These are phyloP conservation scores for Tyrophagus putrescentiae DNA, from an alignment of 1,140 invertebrate species.

Conservation along the genomic window DNA sequence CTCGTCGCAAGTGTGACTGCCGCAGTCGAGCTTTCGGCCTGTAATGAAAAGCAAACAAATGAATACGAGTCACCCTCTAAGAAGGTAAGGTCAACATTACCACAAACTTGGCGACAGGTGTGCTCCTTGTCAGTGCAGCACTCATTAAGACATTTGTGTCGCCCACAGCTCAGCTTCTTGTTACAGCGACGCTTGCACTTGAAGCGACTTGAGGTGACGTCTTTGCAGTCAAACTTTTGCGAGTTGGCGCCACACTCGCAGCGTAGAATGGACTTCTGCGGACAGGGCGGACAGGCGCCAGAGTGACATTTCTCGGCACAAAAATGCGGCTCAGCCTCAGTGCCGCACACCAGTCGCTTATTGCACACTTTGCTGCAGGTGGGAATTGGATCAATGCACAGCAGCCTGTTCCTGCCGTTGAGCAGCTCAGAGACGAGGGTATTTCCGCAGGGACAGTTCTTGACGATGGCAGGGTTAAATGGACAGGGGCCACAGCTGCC, in stretches of 20 bases:
- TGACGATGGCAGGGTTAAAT: constrained; percentile 46
- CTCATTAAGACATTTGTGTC: constrained; percentile 68
- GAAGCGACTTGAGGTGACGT: constrained; percentile 31
- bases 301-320: constrained; percentile 61
- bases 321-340: constrained; percentile 48
- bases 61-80: not conserved
- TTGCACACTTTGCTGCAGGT: constrained; percentile 62
- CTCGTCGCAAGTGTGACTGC: constrained; percentile 70
- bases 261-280: constrained; percentile 53
- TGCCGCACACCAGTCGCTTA: constrained; percentile 64
- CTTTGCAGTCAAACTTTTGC: constrained; percentile 57
- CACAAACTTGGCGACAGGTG: constrained; percentile 64
- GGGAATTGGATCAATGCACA: constrained; percentile 70
- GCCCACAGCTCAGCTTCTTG: constrained; percentile 67
- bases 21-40: constrained; percentile 45
- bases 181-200: constrained; percentile 73
- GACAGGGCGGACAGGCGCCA: constrained; percentile 65
- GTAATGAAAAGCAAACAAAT: constrained; percentile 39
- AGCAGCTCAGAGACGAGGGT: constrained; percentile 36
- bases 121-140: constrained; percentile 78
- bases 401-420: constrained; percentile 32
- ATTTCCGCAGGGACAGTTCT: constrained; percentile 70
- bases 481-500: constrained; percentile 40
- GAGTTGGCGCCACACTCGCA: constrained; percentile 83
- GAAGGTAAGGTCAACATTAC: constrained; percentile 33